Base-by-base conservation (phyloP, 2,888 invertebrate species). In the Gortyna flavago region DNA sequence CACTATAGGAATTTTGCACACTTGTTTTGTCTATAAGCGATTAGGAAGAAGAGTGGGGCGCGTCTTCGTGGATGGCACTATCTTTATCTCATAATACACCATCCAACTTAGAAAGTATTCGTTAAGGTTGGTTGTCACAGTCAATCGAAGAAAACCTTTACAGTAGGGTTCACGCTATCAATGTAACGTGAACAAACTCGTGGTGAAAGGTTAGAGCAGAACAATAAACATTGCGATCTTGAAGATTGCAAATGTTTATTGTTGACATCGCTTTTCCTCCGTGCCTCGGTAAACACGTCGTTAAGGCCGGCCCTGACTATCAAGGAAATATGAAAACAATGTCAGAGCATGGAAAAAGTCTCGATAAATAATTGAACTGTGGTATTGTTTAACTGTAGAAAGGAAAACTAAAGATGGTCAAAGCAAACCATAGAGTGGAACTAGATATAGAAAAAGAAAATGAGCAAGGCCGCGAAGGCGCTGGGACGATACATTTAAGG, bases 271-370 rank as follows among this genome's bases (percentile, higher is more conserved):
- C 44, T 29, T 65, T 65, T 25, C 41, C 32, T 51, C 18, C 18
- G 35, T n/a, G 21, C 11, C 29, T 83, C 29, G 61, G 80, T 83
- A 80, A 77, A 80, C 70, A 81, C 44, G 6, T 83, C 70, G 78
- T 62, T 77, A 65, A 65, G 25, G 5, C 11, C 18, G 29, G 44
- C 77, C 51, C 41, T 76, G 38, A n/a, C 68, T 66, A 44, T 70
- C 68, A 82, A 65, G 64, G 32, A 18, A 65, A 78, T 80, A 59
- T 59, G 57, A 79, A 73, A 57, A 59, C 48, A 80, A 80, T 41
- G 38, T 57, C 72, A 54, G 29, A 32, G 6, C 54, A 80, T 80
- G 57, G 57, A 68, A 44, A 41, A 67, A 16, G n/a, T 77, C 57
- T n/a, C 48, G 38, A 48, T 44, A 65, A 9, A 44, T 44, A 57